Evolutionary conservation across 2,113 vertebrate genomes (phyloP), one percentile per base, ranked within the genome.

Genomic region (Ictidomys tridecemlineatus): DNA sequence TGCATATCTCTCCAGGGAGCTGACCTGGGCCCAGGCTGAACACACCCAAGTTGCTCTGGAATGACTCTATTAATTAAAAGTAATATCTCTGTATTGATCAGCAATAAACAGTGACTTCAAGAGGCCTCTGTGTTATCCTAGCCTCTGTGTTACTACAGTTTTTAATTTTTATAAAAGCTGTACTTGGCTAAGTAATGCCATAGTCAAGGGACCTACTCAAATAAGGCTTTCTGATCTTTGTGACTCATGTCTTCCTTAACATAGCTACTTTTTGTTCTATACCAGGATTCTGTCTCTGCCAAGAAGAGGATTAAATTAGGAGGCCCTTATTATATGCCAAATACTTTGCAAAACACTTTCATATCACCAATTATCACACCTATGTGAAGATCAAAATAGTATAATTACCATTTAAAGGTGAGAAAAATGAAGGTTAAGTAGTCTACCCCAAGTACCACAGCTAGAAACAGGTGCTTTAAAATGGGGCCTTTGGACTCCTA

Each of bases 241-340:
- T 74, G 61, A 82, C 3, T 14, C 13, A 53, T 1, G 1, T 2
- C 20, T 77, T 22, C 56, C 42, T 4, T 73, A 32, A 82, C 1
- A 51, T 53, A 70, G 30, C 39, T 58, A 48, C 10, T 22, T 48
- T 67, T 77, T 65, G 37, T 77, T 88, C 18, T 77, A 0, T 61
- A 39, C 26, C 4, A 30, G 61, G 26, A 45, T 45, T 0, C 4
- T 92, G 8, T 85, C 51, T 78, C 20, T 89, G 63, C n/a, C 67
- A 77, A 73, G n/a, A 72, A 91, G 48, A 24, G 9, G 82, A 85
- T 88, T 85, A 77, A 95, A 82, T 85, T 93, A 76, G 12, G 45
- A 95, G 58, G 61, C 2, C 2, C 3, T 56, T 79, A 58, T 51
- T 77, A 63, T n/a, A 63, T 32, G 42, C 51, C 37, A 94, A 74